These are phyloP conservation scores for Nipponia nippon DNA, from an alignment of 2,113 vertebrate species.

Conservation along the genomic window DNA sequence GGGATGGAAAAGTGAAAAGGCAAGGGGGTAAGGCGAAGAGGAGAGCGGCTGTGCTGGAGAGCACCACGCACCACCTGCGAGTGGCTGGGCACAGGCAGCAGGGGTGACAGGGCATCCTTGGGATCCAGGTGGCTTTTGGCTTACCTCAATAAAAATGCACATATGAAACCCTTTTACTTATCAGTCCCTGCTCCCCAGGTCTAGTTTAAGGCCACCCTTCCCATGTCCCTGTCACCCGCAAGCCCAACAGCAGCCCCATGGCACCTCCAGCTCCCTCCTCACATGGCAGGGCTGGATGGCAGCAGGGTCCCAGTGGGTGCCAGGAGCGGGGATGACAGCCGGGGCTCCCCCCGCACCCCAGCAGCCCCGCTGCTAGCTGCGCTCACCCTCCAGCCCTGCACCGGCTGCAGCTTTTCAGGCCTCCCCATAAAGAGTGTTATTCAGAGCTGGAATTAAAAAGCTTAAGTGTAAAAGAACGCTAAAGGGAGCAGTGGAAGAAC, in stretches of 20 bases:
- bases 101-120: background rate
- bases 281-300: rapidly evolving
- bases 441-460: background rate
- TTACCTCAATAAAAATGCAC: rapidly evolving
- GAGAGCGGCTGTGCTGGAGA: background rate
- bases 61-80: rapidly evolving
- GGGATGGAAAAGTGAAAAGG: background rate
- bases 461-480: background rate
- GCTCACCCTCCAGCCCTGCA: background rate
- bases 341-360: rapidly evolving
- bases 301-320: background rate
- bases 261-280: background rate
- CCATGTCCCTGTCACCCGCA: background rate
- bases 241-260: rapidly evolving
- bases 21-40: background rate
- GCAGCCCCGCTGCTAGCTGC: rapidly evolving
- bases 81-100: rapidly evolving
- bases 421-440: background rate
- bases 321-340: background rate
- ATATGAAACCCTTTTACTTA: rapidly evolving
- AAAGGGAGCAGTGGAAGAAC: constrained; percentile 45
- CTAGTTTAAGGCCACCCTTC: background rate
- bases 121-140: background rate
- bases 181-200: background rate
- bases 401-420: background rate